These are phyloP conservation scores for Oscheius sp. DNA, from an alignment of 2,888 invertebrate species.

Conservation along the genomic window DNA sequence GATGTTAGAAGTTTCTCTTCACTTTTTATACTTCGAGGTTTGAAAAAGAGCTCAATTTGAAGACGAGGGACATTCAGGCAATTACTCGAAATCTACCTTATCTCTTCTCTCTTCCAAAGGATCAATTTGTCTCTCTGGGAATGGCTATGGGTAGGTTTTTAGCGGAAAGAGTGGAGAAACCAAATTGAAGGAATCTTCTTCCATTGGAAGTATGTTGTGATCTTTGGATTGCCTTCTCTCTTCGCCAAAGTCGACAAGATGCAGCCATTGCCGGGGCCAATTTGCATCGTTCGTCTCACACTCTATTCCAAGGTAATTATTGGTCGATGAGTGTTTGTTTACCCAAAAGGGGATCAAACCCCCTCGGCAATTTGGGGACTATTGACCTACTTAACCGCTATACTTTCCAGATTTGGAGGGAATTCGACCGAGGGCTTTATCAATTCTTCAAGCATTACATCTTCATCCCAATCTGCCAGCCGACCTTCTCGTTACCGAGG, in stretches of 20 bases:
- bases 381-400: conserved; percentile 21
- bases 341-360: conserved; percentile 19
- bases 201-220: conserved; percentile 73
- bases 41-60: background rate
- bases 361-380: conserved; percentile 21
- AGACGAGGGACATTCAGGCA: conserved; percentile 37
- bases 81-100: conserved; percentile 60
- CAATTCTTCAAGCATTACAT: conserved; percentile 73
- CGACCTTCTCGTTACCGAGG: conserved; percentile 69
- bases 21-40: conserved; percentile 71
- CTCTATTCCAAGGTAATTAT: conserved; percentile 71
- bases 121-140: conserved; percentile 66
- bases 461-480: conserved; percentile 72
- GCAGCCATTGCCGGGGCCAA: conserved; percentile 71
- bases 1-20: conserved; percentile 68
- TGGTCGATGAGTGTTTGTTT: conserved; percentile 15
- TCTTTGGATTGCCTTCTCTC: conserved; percentile 72
- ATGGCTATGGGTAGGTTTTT: conserved; percentile 65
- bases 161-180: too few relatives aligned
- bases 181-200: conserved; percentile 73
- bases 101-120: conserved; percentile 57
- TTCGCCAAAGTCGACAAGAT: conserved; percentile 72
- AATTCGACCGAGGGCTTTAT: conserved; percentile 73
- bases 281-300: conserved; percentile 73
- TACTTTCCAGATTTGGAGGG: conserved; percentile 71